phyloP scores from a whole-genome alignment of 2,113 vertebrate genomes.

The Aptenodytes patagonicus region DNA sequence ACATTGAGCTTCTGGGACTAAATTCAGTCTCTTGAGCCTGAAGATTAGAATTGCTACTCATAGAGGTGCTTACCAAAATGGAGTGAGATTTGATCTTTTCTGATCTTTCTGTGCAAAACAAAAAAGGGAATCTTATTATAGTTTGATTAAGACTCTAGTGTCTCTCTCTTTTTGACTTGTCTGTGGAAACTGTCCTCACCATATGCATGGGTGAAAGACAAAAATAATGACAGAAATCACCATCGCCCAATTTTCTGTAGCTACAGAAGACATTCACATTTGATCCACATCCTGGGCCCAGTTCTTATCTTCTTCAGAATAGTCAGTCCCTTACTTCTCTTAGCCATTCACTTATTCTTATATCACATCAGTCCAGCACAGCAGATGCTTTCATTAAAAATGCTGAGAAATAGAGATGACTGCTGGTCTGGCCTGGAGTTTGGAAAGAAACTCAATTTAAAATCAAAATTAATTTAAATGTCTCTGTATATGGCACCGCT shows the following conservation, averaged over 20 bases:
- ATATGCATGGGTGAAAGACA: not conserved
- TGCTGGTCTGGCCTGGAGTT: conserved; percentile 46
- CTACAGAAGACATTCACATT: not conserved
- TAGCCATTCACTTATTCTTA: not conserved
- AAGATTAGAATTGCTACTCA: not conserved
- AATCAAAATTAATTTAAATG: conserved; percentile 65
- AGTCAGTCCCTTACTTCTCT: not conserved
- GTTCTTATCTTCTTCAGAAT: not conserved
- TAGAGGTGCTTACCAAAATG: not conserved
- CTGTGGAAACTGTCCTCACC: not conserved
- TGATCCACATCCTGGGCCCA: not conserved
- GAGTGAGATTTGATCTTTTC: not conserved
- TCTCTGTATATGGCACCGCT: conserved; percentile 54
- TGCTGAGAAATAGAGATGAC: conserved; percentile 61
- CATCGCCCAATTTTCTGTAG: not conserved
- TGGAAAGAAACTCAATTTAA: conserved; percentile 62
- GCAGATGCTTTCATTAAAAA: conserved; percentile 57
- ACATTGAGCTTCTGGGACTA: not conserved
- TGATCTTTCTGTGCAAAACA: not conserved
- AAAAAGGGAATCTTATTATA: not conserved
- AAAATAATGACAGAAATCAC: not conserved
- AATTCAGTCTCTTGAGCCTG: not conserved
- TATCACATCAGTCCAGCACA: conserved; percentile 12
- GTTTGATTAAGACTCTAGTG: not conserved
- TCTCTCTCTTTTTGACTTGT: not conserved